Evolutionary conservation across 2,797 vertebrate species (phyloP).

Genomic region (Lepilemur ruficaudatus): DNA sequence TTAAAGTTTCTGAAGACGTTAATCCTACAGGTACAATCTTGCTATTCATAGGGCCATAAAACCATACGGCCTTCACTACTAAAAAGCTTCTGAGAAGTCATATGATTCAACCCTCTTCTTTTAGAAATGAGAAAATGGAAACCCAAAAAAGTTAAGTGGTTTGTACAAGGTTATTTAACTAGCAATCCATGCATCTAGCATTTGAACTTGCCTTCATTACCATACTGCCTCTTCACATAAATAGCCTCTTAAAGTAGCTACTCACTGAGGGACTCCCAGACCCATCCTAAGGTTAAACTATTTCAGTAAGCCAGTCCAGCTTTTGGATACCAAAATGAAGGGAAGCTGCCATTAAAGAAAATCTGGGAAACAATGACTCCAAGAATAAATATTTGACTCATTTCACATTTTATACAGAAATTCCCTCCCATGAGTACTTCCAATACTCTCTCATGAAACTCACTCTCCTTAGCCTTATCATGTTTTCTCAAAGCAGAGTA

Average conservation of each 20-base stretch:
- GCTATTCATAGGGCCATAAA: neutral
- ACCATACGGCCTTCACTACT: neutral
- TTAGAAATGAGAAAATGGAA: slow-evolving; percentile 25
- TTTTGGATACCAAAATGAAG: neutral
- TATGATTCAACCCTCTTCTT: slow-evolving; percentile 4
- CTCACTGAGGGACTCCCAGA: neutral
- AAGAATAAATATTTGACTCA: slow-evolving; percentile 24
- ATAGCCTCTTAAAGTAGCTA: neutral
- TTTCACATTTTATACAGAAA: neutral
- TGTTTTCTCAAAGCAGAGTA: slow-evolving; percentile 42
- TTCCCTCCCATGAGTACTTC: neutral
- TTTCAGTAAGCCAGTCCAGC: neutral
- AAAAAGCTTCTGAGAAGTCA: slow-evolving; percentile 3
- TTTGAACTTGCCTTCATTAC: slow-evolving; percentile 26
- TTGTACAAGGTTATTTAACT: slow-evolving; percentile 35
- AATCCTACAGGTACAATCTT: neutral
- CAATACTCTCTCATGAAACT: neutral
- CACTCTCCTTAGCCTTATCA: neutral
- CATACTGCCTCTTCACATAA: neutral
- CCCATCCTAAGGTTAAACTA: neutral
- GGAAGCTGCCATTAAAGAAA: neutral
- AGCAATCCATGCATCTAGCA: neutral
- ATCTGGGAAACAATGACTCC: neutral
- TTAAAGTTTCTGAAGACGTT: slow-evolving; percentile 23
- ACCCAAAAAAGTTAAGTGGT: neutral